Evolutionary conservation across 2,888 invertebrate genomes (phyloP), one percentile per base, ranked within the genome.

Genomic region (Pachymerium ferrugineum): DNA sequence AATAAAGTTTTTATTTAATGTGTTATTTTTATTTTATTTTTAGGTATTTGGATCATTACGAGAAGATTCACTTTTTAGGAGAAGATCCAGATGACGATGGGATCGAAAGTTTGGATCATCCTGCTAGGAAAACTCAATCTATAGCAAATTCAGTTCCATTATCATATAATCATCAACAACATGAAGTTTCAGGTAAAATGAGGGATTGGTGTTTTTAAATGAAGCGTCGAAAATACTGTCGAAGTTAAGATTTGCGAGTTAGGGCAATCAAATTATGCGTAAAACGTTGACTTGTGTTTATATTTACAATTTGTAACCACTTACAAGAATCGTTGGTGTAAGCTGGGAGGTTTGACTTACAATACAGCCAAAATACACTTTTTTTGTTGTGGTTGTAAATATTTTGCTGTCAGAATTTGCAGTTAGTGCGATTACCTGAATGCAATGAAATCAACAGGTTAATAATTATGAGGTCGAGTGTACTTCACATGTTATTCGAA

Each of bases 61-160:
- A 97, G 83, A 89, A 93, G 80, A 89, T 94, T 12, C 91, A 90
- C 82, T 95, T 91, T 79, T 88, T 94, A 29, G 95, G 95, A 3
- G 91, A 96, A 80, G 96, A 96, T 81, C 91, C 90, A 8, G 93
- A 93, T 78, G 91, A 92, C 76, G 88, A 92, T 79, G 80, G 80
- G 68, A 76, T 78, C 30, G 76, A 78, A 38, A 86, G 89, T 74
- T 87, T 88, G 72, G 87, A 93, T 19, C 89, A 89, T 79, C 87
- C 89, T 77, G 86, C 89, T 76, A 87, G 89, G 86, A 86, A 88
- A 77, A 86, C 87, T 68, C 84, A 87, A 78, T 86, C 87, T 62
- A 83, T 88, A 74, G 88, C 88, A 80, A 54, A 47, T 31, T 86
- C 87, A 35, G 89, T 91, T 78, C 90, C 92, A 42, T 87, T 89